A percentile compares a stretch with the other conserved stretches of the same genome.
Conservation (phyloP, 2,797 vertebrate genomes). For the Characodon lateralis region DNA sequence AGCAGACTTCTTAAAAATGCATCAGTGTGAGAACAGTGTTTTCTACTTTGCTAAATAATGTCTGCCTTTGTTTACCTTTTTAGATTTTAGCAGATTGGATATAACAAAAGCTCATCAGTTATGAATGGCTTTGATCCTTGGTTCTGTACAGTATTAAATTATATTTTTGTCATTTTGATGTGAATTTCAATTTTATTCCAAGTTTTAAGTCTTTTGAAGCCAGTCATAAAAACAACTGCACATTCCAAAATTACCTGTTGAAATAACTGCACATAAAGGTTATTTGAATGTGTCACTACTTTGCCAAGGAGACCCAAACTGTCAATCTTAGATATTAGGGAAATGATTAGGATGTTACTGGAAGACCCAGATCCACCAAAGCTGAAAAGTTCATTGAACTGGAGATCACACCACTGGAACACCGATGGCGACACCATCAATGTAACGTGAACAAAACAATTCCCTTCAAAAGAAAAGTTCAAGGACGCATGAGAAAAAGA, state of each 20-base stretch:
- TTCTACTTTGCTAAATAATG: slow-evolving; percentile 8
- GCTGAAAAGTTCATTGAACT: not conserved
- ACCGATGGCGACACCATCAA: not conserved
- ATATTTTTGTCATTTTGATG: slow-evolving; percentile 3
- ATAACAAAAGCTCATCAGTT: not conserved
- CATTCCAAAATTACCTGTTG: not conserved
- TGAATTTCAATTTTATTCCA: not conserved
- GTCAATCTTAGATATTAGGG: no score
- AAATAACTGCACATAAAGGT: no score
- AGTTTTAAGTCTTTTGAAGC: no score
- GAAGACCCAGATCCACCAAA: not conserved
- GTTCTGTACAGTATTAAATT: not conserved
- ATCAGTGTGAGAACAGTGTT: slow-evolving; percentile 23
- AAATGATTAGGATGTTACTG: no score
- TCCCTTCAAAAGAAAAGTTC: not conserved
- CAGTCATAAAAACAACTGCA: no score
- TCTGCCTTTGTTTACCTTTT: slow-evolving; percentile 25
- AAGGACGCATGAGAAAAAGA: not conserved
- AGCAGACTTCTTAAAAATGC: slow-evolving; percentile 27
- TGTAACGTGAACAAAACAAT: not conserved
- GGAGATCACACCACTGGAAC: not conserved
- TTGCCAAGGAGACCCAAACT: no score
- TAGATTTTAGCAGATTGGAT: slow-evolving; percentile 1
- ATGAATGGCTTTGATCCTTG: slow-evolving; percentile 11
- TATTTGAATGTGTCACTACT: no score